Percentiles rank a stretch among this genome's conserved stretches.
Evolutionary conservation across 2,888 invertebrate species (phyloP).

Genomic region (Proisotoma minuta): DNA sequence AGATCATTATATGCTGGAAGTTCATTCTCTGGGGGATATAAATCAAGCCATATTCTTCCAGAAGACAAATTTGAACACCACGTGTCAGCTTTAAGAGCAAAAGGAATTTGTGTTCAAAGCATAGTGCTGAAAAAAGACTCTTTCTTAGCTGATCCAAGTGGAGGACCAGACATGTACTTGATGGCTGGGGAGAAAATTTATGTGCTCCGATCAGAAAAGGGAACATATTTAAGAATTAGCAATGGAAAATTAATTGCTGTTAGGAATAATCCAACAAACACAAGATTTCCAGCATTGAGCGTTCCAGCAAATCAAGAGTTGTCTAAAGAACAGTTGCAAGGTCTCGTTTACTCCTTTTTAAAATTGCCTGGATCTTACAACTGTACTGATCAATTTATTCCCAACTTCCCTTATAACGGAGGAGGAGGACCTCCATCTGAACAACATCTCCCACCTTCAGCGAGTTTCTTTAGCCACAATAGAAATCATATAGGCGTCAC

Average conservation of each 20-base stretch:
- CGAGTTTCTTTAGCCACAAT: constrained; percentile 27
- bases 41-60: background rate
- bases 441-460: constrained; percentile 34
- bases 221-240: constrained; percentile 90
- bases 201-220: constrained; percentile 90
- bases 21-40: background rate
- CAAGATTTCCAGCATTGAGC: constrained; percentile 22
- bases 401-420: background rate
- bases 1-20: background rate
- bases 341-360: constrained; percentile 37
- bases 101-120: constrained; percentile 34
- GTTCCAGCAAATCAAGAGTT: constrained; percentile 33
- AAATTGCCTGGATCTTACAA: constrained; percentile 20
- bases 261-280: constrained; percentile 58
- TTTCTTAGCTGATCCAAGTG: constrained; percentile 38
- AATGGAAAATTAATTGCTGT: constrained; percentile 94
- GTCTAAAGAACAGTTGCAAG: constrained; percentile 34
- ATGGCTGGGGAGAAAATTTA: constrained; percentile 85
- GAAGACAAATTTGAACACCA: constrained; percentile 31
- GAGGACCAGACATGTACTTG: constrained; percentile 51
- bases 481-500: constrained; percentile 41
- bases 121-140: constrained; percentile 41
- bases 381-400: background rate
- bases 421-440: constrained; percentile 16
- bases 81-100: constrained; percentile 27